phyloP scores from a whole-genome alignment of 2,797 vertebrate genomes.

The Gymnodraco acuticeps region DNA sequence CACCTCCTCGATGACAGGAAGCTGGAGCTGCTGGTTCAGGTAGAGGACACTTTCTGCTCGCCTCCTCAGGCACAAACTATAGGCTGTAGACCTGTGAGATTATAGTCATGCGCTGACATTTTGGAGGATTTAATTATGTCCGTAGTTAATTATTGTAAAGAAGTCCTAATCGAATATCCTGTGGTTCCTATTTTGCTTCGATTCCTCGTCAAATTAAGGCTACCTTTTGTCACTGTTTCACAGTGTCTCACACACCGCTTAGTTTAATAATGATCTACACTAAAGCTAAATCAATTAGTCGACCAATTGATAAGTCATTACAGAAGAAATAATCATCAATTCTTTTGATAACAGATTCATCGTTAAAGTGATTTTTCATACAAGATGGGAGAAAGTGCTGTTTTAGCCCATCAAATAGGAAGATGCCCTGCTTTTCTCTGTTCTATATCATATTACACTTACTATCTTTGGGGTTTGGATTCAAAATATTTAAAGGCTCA shows the following conservation, averaged over 20 bases:
- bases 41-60: conserved; percentile 64
- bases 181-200: not conserved
- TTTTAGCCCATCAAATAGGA: too few relatives aligned
- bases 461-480: too few relatives aligned
- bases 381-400: too few relatives aligned
- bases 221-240: not conserved
- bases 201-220: not conserved
- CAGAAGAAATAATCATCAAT: too few relatives aligned
- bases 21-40: conserved; percentile 98
- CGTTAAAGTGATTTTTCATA: too few relatives aligned
- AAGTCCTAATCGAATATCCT: not conserved
- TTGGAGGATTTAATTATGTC: not conserved
- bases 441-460: too few relatives aligned
- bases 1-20: conserved; percentile 94
- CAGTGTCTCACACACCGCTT: not conserved
- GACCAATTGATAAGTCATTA: too few relatives aligned
- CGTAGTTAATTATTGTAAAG: not conserved
- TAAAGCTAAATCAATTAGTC: too few relatives aligned
- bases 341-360: too few relatives aligned
- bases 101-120: not conserved
- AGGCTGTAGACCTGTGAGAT: not conserved
- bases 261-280: not conserved
- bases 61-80: not conserved
- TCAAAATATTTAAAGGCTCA: too few relatives aligned
- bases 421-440: too few relatives aligned